These are phyloP conservation scores for Periparus ater DNA, from an alignment of 2,797 vertebrate genomes.

Conservation along the genomic window DNA sequence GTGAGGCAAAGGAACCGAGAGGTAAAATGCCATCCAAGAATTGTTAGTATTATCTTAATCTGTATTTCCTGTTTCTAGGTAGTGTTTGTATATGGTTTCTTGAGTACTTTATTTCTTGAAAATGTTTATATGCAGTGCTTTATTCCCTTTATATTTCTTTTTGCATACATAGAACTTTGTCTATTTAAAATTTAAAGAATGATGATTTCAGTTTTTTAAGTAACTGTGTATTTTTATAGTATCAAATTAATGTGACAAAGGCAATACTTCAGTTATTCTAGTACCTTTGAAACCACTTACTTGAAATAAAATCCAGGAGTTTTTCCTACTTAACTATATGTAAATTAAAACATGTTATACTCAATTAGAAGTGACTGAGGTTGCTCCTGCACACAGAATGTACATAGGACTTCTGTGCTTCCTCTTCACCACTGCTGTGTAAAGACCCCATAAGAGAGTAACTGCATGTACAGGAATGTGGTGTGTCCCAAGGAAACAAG, in stretches of 20 bases:
- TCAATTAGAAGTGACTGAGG: not conserved
- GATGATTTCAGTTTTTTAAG: not conserved
- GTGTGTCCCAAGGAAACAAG: not conserved
- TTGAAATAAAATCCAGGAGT: not conserved
- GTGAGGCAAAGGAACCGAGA: accelerated
- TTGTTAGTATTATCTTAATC: not conserved
- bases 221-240: not conserved
- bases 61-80: not conserved
- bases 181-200: not conserved
- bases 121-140: not conserved
- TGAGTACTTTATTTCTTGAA: not conserved
- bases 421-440: not conserved
- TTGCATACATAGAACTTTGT: not conserved
- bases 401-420: not conserved
- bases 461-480: not conserved
- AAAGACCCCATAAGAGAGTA: accelerated
- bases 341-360: accelerated
- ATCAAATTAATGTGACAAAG: not conserved
- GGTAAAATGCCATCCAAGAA: not conserved
- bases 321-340: not conserved
- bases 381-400: not conserved
- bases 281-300: not conserved
- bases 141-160: not conserved
- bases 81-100: not conserved
- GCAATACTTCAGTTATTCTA: not conserved